phyloP scores from a whole-genome alignment of 2,888 invertebrate species.

The Sesamia inferens region DNA sequence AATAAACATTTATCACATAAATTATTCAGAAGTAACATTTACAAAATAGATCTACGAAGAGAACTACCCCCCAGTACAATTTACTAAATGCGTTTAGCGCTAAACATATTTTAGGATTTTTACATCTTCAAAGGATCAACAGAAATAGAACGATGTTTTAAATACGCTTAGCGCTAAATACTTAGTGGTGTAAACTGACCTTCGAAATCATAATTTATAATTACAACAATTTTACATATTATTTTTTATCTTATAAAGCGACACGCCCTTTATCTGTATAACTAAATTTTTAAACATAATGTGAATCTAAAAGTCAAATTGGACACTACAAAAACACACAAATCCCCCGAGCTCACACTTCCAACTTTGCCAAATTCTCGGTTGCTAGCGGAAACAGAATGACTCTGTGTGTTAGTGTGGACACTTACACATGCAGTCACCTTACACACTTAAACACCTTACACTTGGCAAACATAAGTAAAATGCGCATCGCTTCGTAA shows the following conservation, averaged over 20 bases:
- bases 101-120: background rate
- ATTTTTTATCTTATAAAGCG: background rate
- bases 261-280: background rate
- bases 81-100: too few relatives aligned
- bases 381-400: background rate
- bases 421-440: background rate
- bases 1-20: constrained; percentile 23
- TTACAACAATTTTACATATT: background rate
- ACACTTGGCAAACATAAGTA: background rate
- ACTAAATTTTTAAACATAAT: background rate
- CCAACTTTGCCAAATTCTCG: background rate
- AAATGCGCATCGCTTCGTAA: background rate
- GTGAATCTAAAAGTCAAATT: background rate
- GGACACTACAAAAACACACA: background rate
- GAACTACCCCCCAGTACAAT: background rate
- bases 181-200: background rate
- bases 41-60: constrained; percentile 18
- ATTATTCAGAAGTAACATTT: constrained; percentile 2
- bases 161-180: background rate
- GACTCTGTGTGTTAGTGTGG: too few relatives aligned
- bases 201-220: background rate
- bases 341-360: background rate
- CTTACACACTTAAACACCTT: background rate
- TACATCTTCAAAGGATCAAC: background rate
- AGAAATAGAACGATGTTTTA: background rate